A percentile compares a stretch with the other conserved stretches of the same genome.
Conservation (phyloP, 2,113 vertebrate genomes). For the Craseonycteris thonglongyai region DNA sequence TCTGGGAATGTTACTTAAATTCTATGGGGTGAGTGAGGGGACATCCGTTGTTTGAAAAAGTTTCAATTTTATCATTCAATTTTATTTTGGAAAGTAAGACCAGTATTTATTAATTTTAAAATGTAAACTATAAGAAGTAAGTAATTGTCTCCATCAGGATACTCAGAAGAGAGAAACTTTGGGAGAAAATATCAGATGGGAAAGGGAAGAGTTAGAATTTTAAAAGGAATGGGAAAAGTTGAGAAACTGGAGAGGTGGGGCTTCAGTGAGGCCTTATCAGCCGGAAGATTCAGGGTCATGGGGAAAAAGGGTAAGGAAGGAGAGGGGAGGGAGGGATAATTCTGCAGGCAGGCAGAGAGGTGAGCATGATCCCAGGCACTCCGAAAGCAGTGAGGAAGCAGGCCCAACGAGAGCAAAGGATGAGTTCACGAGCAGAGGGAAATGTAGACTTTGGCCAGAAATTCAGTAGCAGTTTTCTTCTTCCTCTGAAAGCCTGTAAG, state of each 20-base stretch:
- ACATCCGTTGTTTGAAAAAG: neutral
- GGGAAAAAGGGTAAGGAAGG: neutral
- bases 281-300: neutral
- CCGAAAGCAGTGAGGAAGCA: neutral
- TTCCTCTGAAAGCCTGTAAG: neutral
- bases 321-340: neutral
- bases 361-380: neutral
- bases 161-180: neutral
- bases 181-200: neutral
- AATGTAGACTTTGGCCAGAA: neutral
- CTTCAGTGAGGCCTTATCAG: neutral
- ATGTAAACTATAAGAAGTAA: neutral
- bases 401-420: neutral
- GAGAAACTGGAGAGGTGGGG: neutral
- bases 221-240: too few relatives aligned
- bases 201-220: neutral
- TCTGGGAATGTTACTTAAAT: neutral
- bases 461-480: neutral
- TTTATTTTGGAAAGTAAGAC: neutral
- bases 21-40: neutral
- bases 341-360: neutral
- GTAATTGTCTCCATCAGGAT: neutral
- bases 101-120: neutral
- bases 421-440: neutral
- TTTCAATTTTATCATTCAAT: neutral